Evolutionary conservation across 2,113 vertebrate genomes (phyloP).

Genomic region (human): DNA sequence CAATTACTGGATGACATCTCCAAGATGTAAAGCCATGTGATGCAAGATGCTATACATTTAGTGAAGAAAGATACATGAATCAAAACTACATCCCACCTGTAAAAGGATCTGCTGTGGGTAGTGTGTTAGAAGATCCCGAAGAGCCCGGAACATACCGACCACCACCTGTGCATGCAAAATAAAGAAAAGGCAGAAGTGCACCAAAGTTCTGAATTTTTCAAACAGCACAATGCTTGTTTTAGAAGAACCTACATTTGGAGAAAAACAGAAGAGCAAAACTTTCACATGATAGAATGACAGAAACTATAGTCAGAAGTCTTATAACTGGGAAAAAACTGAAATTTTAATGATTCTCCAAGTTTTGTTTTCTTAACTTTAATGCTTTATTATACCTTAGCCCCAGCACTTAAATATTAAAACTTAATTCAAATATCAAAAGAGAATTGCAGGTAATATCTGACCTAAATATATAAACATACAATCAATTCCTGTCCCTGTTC

Average conservation of each 20-base stretch:
- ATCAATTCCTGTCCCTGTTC: background rate
- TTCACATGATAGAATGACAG: background rate
- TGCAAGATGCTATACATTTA: background rate
- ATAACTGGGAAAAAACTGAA: slow-evolving; percentile 6
- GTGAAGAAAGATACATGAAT: background rate
- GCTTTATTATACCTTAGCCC: background rate
- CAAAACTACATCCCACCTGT: slow-evolving; percentile 86
- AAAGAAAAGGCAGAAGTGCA: slow-evolving; percentile 10
- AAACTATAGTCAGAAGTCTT: background rate
- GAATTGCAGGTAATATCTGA: slow-evolving; percentile 21
- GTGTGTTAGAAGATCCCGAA: slow-evolving; percentile 78
- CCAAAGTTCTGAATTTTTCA: background rate
- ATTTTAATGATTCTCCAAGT: slow-evolving; percentile 31
- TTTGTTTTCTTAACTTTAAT: background rate
- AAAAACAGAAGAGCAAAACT: background rate
- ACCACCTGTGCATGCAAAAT: slow-evolving; percentile 83
- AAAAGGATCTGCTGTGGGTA: slow-evolving; percentile 92
- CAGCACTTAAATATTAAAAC: slow-evolving; percentile 32
- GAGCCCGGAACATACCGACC: slow-evolving; percentile 96
- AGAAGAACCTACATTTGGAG: background rate
- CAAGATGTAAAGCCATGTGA: slow-evolving; percentile 5
- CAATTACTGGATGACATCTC: background rate
- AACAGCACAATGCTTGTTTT: background rate
- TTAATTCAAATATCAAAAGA: slow-evolving; percentile 44
- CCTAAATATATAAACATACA: slow-evolving; percentile 27